A percentile compares a stretch with the other conserved stretches of the same genome.
Conservation (phyloP, 1,140 invertebrate species). For the Aethina tumida region DNA sequence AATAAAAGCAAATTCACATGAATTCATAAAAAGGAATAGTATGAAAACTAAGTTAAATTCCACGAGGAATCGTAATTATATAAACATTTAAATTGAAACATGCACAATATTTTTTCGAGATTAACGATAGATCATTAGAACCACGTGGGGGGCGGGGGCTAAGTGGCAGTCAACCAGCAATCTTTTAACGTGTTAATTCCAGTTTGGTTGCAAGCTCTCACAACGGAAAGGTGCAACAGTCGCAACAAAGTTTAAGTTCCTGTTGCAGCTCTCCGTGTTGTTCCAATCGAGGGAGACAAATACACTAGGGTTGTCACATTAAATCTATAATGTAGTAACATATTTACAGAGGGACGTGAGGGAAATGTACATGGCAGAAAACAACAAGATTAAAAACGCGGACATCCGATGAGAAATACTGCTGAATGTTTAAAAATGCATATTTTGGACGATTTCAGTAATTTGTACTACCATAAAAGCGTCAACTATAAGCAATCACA, state of each 20-base stretch:
- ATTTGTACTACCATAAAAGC: conserved; percentile 10
- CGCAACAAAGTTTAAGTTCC: neutral
- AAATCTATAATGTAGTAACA: too few species aligned
- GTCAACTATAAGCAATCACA: conserved; percentile 12
- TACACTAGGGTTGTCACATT: too few species aligned
- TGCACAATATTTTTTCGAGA: conserved; percentile 5
- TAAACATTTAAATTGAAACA: conserved; percentile 8
- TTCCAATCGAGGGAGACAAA: neutral
- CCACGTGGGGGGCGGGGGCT: neutral
- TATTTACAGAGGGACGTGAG: conserved; percentile 1
- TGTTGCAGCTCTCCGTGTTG: neutral
- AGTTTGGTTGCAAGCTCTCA: neutral
- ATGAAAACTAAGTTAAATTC: conserved; percentile 9
- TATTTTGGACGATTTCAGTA: conserved; percentile 6
- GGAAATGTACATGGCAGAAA: conserved; percentile 4
- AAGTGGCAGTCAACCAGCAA: neutral
- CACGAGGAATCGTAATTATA: conserved; percentile 1
- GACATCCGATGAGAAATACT: conserved; percentile 4
- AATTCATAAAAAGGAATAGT: neutral
- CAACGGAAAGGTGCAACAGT: too few species aligned
- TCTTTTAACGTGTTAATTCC: neutral
- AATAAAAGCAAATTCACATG: conserved; percentile 4
- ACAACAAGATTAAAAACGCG: too few species aligned
- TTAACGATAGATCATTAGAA: conserved; percentile 12
- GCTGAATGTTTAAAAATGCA: conserved; percentile 5